Conservation (phyloP, 2,888 invertebrate species). For the Lordiphosa fenestrarum region DNA sequence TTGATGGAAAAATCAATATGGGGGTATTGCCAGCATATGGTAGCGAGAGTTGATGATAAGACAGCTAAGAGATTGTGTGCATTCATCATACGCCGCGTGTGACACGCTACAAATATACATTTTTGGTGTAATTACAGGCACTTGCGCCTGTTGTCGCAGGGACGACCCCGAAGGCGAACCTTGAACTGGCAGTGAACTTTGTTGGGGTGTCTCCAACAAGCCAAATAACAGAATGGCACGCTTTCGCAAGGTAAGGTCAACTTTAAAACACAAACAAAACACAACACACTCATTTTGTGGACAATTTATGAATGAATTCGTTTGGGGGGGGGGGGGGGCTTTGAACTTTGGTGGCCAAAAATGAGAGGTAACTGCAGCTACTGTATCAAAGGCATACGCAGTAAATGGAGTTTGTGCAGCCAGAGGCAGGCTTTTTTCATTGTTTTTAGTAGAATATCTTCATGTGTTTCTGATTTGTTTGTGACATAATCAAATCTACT, state of each 20-base stretch:
- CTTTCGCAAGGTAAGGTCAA: conserved; percentile 50
- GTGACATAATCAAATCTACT: no score
- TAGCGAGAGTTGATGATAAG: conserved; percentile 39
- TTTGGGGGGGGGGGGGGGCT: neutral
- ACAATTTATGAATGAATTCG: neutral
- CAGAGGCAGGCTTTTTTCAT: no score
- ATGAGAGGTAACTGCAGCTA: neutral
- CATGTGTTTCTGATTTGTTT: no score
- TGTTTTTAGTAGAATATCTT: no score
- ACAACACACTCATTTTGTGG: no score
- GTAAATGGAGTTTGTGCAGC: no score
- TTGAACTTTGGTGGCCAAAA: conserved; percentile 1
- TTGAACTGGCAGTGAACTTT: conserved; percentile 62
- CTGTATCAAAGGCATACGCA: no score
- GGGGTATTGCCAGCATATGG: conserved; percentile 47
- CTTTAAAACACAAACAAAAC: neutral
- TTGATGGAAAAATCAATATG: conserved; percentile 63
- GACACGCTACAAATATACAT: conserved; percentile 43
- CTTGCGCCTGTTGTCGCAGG: conserved; percentile 8
- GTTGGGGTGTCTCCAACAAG: conserved; percentile 37
- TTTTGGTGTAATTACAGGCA: conserved; percentile 45
- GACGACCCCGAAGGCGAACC: conserved; percentile 64
- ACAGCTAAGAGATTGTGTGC: conserved; percentile 18
- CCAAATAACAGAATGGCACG: conserved; percentile 49
- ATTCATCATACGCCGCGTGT: conserved; percentile 66